Evolutionary conservation across 2,113 vertebrate species (phyloP), one percentile per base, ranked within the genome.

Genomic region (Todiramphus saurophagus): DNA sequence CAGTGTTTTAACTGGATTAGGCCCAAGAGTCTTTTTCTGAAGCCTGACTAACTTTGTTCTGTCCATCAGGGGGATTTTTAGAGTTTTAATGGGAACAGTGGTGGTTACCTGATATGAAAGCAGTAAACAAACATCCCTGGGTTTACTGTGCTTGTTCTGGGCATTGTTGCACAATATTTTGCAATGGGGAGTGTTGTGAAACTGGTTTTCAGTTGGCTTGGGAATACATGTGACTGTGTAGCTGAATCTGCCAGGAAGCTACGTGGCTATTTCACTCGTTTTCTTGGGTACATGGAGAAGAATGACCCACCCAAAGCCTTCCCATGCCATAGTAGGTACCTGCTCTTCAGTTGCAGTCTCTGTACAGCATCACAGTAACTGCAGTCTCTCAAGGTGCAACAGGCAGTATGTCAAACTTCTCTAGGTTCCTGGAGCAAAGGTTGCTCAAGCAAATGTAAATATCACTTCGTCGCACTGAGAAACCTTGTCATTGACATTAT

Each of bases 171-270:
- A 39, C 76, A 35, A 0, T 67, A 43, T 89, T 95, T 95, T 95
- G 96, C 92, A 96, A 39, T 4, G 35, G 79, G 37, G 44, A 72
- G 76, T 79, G 73, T 95, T 87, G 90, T 94, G 90, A 92, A 96
- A 97, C 35, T 51, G 66, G 16, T 68, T 76, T 76, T 70, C 30
- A 5, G 10, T 31, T 89, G 62, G 37, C 39, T 72, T 72, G 64
- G 58, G 82, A 78, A 53, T 19, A 6, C 73, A 21, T 20, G 63
- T 90, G 94, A 69, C 80, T 27, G 24, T 4, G 39, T 50, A 35
- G 77, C 84, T 62, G 56, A 20, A 33, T 56, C 67, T 92, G 87
- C 93, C 63, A 43, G 64, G 83, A 87, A 73, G 30, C 53, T 48
- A 1, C 33, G 19, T 84, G 83, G 70, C 43, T 28, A 11, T 16